Evolutionary conservation across 1,140 invertebrate genomes (phyloP), one percentile per base, ranked within the genome.

Genomic region (Eufriesea mexicana): DNA sequence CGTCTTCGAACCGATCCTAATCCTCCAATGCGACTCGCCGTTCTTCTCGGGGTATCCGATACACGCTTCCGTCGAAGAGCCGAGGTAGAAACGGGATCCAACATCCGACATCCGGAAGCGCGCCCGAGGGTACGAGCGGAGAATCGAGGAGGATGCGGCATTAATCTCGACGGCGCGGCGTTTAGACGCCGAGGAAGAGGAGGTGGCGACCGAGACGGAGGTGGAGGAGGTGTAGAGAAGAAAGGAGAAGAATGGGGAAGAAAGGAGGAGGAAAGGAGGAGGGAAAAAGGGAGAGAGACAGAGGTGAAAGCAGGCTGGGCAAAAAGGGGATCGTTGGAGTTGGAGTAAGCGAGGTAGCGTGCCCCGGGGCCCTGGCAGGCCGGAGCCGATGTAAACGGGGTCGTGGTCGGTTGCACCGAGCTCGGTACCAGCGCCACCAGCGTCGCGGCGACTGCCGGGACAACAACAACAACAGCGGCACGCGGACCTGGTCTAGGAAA

Each of bases 301-400:
- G 5, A 23, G 72, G 18, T 25, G 14, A n/a, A 14, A 23, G 28
- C 45, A 45, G 59, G 76, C 62, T n/a, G 57, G 42, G 86, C 45
- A 86, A 83, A 88, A 85, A 88, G 84, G 78, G 79, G 81, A 81
- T 81, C 78, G 77, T 79, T 86, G 68, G 20, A 78, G 83, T 73
- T 25, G 76, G 90, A 87, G 92, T 92, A 93, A 93, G 90, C 85
- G 90, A 85, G 89, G 91, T 93, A 93, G 91, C 91, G 75, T 90
- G 89, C 83, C 90, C 86, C 75, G 84, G 83, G 89, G 90, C 84
- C 75, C 85, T 83, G 75, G 86, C 83, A 77, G 90, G 64, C 61
- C 80, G 85, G 79, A 83, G 86, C 86, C 86, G 85, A 90, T 87
- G 88, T 88, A 90, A 93, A 93, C 91, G 92, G 91, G 91, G 90